Conservation (phyloP, 2,888 invertebrate genomes). For the Panopea generosa region DNA sequence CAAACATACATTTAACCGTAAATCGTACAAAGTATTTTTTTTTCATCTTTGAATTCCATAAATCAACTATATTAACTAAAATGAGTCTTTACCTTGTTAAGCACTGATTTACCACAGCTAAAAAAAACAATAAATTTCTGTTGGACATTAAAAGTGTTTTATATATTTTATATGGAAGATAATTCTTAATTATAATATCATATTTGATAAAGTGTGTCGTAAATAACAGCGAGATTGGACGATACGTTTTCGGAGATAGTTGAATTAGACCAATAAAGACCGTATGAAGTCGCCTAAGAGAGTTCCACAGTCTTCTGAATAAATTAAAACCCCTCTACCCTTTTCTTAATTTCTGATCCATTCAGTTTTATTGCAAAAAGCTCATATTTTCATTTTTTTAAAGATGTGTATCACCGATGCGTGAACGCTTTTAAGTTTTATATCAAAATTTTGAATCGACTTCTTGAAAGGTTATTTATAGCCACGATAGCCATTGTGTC, state of each 20-base stretch:
- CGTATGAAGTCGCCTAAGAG: no score
- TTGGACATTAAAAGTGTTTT: slow-evolving; percentile 42
- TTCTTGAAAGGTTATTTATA: slow-evolving; percentile 30
- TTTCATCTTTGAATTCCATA: no score
- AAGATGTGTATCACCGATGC: no score
- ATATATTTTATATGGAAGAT: slow-evolving; percentile 40
- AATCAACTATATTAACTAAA: no score
- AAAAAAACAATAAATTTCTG: slow-evolving; percentile 40
- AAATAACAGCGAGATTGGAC: slow-evolving; percentile 5
- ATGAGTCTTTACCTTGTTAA: slow-evolving; percentile 26
- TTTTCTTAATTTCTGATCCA: no score
- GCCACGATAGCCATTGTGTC: slow-evolving; percentile 7
- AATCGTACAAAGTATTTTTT: no score
- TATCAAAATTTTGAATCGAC: slow-evolving; percentile 26
- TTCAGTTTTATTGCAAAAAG: no score
- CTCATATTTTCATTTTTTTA: no score
- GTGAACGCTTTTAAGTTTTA: slow-evolving; percentile 9
- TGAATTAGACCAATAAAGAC: no score
- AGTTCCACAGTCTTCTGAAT: no score
- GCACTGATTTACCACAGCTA: slow-evolving; percentile 22
- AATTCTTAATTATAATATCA: slow-evolving; percentile 54
- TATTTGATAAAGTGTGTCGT: slow-evolving; percentile 27
- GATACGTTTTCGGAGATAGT: neutral
- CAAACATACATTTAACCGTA: no score
- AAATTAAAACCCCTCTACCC: no score